Evolutionary conservation across 2,888 invertebrate genomes (phyloP).

Genomic region (Adineta ricciae): DNA sequence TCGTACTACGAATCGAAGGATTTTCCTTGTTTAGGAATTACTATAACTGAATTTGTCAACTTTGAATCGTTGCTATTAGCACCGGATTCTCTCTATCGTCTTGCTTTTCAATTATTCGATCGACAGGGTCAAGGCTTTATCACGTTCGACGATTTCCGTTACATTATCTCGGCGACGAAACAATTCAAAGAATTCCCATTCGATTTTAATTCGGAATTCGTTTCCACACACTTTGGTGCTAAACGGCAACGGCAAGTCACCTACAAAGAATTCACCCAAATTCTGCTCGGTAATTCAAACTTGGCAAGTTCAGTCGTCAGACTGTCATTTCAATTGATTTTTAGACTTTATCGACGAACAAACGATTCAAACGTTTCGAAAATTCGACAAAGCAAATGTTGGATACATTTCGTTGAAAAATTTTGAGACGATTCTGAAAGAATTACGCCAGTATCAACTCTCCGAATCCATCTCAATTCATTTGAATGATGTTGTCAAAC

Average conservation of each 20-base stretch:
- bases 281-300: constrained; percentile 63
- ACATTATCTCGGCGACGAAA: constrained; percentile 79
- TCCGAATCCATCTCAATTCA: constrained; percentile 82
- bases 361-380: constrained; percentile 85
- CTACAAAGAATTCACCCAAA: constrained; percentile 91
- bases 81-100: constrained; percentile 91
- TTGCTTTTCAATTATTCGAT: constrained; percentile 95
- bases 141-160: constrained; percentile 81
- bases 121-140: constrained; percentile 91
- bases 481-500: constrained; percentile 53
- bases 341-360: constrained; percentile 96
- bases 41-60: constrained; percentile 77
- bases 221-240: constrained; percentile 87
- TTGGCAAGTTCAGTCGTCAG: not conserved
- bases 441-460: constrained; percentile 83
- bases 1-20: not conserved
- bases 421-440: constrained; percentile 85
- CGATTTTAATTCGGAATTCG: constrained; percentile 84
- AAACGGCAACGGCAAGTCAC: constrained; percentile 71
- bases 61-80: constrained; percentile 90
- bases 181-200: constrained; percentile 83
- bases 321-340: constrained; percentile 34
- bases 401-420: constrained; percentile 87
- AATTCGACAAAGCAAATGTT: constrained; percentile 73
- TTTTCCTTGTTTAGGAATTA: not conserved